phyloP scores from a whole-genome alignment of 1,140 invertebrate species.

The Anastrepha ludens region DNA sequence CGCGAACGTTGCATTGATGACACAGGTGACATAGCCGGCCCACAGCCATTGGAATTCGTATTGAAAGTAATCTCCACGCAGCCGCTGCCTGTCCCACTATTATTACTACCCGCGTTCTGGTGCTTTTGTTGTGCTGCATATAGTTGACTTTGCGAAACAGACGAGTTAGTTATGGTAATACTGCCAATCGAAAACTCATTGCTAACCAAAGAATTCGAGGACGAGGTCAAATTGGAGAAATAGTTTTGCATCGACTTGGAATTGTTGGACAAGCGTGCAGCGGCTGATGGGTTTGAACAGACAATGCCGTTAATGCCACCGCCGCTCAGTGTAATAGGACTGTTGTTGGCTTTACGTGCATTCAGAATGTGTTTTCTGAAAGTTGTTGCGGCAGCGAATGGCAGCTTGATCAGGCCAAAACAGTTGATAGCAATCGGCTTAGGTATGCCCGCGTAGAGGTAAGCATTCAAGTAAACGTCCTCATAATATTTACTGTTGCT shows the following conservation, averaged over 20 bases:
- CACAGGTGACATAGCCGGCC: neutral
- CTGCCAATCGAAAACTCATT: conserved; percentile 59
- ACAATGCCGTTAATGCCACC: conserved; percentile 60
- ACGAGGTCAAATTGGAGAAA: conserved; percentile 33
- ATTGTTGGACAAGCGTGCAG: conserved; percentile 7
- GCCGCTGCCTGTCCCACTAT: neutral
- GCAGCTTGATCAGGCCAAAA: conserved; percentile 68
- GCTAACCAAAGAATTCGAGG: neutral
- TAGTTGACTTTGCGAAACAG: conserved; percentile 32
- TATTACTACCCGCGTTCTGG: conserved; percentile 12
- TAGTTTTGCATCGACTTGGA: conserved; percentile 54
- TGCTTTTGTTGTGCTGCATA: conserved; percentile 40
- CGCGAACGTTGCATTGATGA: conserved; percentile 26
- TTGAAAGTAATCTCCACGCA: conserved; percentile 15
- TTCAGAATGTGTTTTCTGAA: conserved; percentile 67
- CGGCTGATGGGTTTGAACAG: neutral
- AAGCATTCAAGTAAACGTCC: conserved; percentile 68
- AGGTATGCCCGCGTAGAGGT: conserved; percentile 66
- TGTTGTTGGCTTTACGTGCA: conserved; percentile 68
- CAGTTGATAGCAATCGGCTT: conserved; percentile 69
- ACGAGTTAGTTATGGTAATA: conserved; percentile 55
- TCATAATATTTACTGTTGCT: conserved; percentile 61
- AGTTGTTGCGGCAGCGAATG: conserved; percentile 67
- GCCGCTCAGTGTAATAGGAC: conserved; percentile 62
- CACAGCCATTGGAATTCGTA: conserved; percentile 23